Base-by-base conservation (phyloP, 1,140 invertebrate genomes). In the Pemphigus obesinymphae region DNA sequence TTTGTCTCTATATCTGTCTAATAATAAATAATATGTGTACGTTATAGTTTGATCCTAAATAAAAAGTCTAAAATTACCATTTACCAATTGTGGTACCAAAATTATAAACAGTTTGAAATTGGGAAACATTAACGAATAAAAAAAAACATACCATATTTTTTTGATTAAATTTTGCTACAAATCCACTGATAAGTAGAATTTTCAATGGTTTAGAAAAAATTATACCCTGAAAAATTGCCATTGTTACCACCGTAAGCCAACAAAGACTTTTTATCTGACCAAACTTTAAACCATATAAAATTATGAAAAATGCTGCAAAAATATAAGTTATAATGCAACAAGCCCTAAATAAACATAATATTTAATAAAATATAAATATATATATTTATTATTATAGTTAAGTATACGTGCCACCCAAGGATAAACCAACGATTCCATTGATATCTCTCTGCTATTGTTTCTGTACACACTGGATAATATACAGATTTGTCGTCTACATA, bases 281-380 rank as follows among this genome's bases (percentile, higher is more conserved):
- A 40, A 82, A 48, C 66, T 78, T 82, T 29, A 82, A 70, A 31
- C 81, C 82, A 15, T 80, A 82, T 23, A 83, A 23, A 50, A 83
- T 80, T 8, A 80, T 80, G 8, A 43, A 80, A 34, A 70, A 83
- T 11, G 31, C 82, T 48, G 45, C 43, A 40, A 73, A 2, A 11
- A 34, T 17, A 37, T 40, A 58, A 43, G 58, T 1, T 26, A 73
- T 11, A 61, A 76, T 2, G 15, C 55, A 80, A 61, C 31, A 45
- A 80, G 6, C 11, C 76, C 76, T 80, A 20, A 17, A 61, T 10
- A 34, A 8, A 53, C n/a, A n/a, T n/a, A n/a, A n/a, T 3, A 37
- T 1, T 66, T 58, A 58, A 58, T 23, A 58, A 40, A 5, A 40
- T 40, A 40, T 40, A 45, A 45, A 45, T 1, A 45, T 45, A 45